Conservation (phyloP, 2,888 invertebrate species). For the Torymus aiolomorphi region DNA sequence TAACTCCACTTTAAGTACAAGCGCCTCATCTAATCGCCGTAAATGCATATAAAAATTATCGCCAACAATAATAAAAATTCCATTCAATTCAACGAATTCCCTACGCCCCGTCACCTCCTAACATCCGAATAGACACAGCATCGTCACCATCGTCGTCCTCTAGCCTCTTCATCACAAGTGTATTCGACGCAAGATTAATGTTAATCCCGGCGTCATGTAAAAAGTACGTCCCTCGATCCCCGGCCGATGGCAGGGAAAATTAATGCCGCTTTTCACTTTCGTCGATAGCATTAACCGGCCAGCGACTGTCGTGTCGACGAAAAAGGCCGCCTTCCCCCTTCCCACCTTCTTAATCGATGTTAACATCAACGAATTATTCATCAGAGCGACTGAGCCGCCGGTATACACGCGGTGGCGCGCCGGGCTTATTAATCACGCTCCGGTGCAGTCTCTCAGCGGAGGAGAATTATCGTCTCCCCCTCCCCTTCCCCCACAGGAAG, state of each 20-base stretch:
- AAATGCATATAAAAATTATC: too few relatives aligned
- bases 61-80: background rate
- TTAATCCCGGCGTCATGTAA: slow-evolving; percentile 4
- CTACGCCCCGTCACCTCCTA: too few relatives aligned
- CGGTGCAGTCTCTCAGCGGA: slow-evolving; percentile 9
- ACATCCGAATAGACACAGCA: too few relatives aligned
- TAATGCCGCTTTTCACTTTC: slow-evolving; percentile 20
- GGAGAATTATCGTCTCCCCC: slow-evolving; percentile 36
- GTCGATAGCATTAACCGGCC: slow-evolving; percentile 2
- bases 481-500: background rate
- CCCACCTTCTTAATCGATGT: background rate
- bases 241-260: background rate
- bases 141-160: too few relatives aligned
- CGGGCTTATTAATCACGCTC: slow-evolving; percentile 59
- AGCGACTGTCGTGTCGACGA: background rate
- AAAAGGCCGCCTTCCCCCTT: background rate
- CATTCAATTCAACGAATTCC: slow-evolving; percentile 18
- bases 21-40: too few relatives aligned
- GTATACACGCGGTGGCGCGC: slow-evolving; percentile 39
- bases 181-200: slow-evolving; percentile 29
- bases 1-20: too few relatives aligned
- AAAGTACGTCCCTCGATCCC: background rate
- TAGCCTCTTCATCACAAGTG: too few relatives aligned
- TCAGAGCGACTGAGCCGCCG: slow-evolving; percentile 35
- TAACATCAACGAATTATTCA: slow-evolving; percentile 7